Evolutionary conservation across 2,797 vertebrate species (phyloP), one percentile per base, ranked within the genome.

Genomic region (Danio kyathit): DNA sequence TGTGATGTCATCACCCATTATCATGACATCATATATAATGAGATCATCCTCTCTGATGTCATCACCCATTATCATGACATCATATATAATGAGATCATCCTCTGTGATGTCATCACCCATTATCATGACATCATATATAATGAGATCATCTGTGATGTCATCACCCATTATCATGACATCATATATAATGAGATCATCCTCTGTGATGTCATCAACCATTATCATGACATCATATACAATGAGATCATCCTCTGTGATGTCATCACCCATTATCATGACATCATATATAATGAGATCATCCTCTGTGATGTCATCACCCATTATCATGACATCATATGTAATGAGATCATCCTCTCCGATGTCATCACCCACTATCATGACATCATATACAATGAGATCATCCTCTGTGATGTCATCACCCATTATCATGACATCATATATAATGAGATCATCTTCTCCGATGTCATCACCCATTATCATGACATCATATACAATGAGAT

Each of bases 131-230:
- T 2, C 0, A 8, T 40, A 4, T 1, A 29, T 29, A 3, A 9
- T 40, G 21, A 3, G 49, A 14, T 67, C 1, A 9, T n/a, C 10
- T 38, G 91, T 82, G 6, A 60, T 21, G 64, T 17, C n/a, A 16
- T 16, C 5, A 11, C 6, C 5, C 46, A 16, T 51, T 4, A 73
- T 21, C 0, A 3, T 59, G 17, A 46, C 52, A 43, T 57, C 12
- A 44, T 44, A 9, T 6, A 49, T 14, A 29, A 29, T n/a, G n/a
- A n/a, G n/a, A n/a, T 44, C 16, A 5, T 11, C 13, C 57, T 7
- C 17, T 11, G 21, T 48, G 4, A 46, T 43, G 13, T 14, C 7
- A 67, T 16, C 9, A 10, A 11, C 10, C 21, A 61, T 16, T 61
- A 59, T 21, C 21, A 16, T 61, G 14, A 29, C 21, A 16, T 2